Evolutionary conservation across 1,140 invertebrate genomes (phyloP).

Genomic region (Calliphora vicina): DNA sequence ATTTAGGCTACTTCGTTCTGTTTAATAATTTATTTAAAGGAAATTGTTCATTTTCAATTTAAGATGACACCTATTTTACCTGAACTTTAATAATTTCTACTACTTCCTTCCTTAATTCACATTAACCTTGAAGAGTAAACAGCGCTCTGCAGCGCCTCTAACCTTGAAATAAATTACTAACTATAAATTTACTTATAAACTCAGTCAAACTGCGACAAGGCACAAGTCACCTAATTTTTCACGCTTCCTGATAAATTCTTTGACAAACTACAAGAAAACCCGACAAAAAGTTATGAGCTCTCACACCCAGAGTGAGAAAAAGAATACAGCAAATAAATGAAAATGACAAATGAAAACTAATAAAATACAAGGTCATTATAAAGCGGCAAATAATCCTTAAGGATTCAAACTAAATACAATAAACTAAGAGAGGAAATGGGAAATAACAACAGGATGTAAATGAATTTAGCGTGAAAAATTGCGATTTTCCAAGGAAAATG

Average conservation of each 20-base stretch:
- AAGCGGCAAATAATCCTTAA: neutral
- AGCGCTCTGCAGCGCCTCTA: neutral
- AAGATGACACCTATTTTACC: no score
- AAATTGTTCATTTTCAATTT: no score
- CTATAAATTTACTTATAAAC: no score
- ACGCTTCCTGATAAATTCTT: slow-evolving; percentile 4
- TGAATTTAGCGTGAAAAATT: slow-evolving; percentile 23
- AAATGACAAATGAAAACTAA: neutral
- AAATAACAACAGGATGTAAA: slow-evolving; percentile 14
- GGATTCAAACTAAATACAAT: no score
- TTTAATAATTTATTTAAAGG: no score
- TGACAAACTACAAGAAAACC: neutral
- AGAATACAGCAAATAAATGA: no score
- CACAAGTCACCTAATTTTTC: slow-evolving; percentile 30
- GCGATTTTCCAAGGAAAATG: slow-evolving; percentile 15
- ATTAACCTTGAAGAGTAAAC: neutral
- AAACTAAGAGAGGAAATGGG: neutral
- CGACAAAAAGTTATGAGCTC: neutral
- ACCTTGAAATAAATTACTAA: slow-evolving; percentile 3
- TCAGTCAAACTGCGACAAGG: slow-evolving; percentile 18
- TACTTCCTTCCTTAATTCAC: neutral
- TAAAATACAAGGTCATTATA: slow-evolving; percentile 18
- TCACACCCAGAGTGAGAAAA: slow-evolving; percentile 5
- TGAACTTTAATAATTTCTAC: no score
- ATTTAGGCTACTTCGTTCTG: no score